Conservation (phyloP, 2,113 vertebrate species). For the Corynorhinus townsendii region DNA sequence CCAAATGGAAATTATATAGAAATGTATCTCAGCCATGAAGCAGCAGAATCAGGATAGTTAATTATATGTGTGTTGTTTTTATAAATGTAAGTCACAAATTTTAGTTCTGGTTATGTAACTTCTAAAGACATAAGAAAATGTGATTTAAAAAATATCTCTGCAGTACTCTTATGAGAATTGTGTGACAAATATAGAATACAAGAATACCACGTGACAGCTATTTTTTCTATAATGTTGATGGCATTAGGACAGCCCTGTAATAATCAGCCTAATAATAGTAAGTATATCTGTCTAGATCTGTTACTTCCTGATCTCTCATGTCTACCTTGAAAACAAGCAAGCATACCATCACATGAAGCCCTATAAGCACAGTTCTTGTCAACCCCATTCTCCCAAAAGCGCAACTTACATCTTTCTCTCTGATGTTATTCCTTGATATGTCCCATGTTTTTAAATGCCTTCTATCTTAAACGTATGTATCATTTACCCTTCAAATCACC, state of each 20-base stretch:
- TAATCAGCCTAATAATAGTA: neutral
- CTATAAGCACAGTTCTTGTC: neutral
- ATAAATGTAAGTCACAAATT: neutral
- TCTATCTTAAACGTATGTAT: neutral
- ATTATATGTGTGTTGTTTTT: neutral
- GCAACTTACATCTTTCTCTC: neutral
- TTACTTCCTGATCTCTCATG: neutral
- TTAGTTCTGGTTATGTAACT: constrained; percentile 13
- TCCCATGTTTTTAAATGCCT: neutral
- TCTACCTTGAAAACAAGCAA: neutral
- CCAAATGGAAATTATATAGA: constrained; percentile 22
- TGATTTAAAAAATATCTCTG: neutral
- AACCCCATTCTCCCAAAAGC: neutral
- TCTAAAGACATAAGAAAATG: constrained; percentile 14
- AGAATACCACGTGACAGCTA: neutral
- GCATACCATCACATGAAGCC: neutral
- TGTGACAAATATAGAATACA: neutral
- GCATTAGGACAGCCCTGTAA: neutral
- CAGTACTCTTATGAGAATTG: neutral
- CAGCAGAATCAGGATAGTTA: neutral
- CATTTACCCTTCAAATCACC: neutral
- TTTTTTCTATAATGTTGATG: neutral
- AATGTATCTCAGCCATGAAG: neutral
- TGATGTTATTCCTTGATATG: neutral
- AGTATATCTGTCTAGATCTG: neutral